Evolutionary conservation across 1,140 invertebrate species (phyloP).

Genomic region (Leptonema lineaticorne): DNA sequence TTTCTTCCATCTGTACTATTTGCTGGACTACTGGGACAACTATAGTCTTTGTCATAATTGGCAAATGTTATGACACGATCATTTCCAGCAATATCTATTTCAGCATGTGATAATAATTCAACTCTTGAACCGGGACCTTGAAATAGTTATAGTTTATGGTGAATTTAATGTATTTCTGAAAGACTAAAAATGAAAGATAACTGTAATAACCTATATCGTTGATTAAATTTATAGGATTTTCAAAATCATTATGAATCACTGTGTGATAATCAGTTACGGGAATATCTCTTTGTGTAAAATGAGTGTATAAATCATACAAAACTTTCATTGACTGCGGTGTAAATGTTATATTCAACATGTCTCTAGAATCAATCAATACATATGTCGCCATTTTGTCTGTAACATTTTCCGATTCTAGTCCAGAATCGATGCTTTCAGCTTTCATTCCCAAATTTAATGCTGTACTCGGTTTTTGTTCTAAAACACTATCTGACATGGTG

Average conservation of each 20-base stretch:
- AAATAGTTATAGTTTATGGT: too few species aligned
- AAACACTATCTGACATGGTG: constrained; percentile 16
- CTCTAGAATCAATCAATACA: constrained; percentile 66
- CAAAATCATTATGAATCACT: constrained; percentile 44
- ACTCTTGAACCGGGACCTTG: constrained; percentile 59
- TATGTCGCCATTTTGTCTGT: constrained; percentile 62
- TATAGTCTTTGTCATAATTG: constrained; percentile 61
- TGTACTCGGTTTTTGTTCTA: constrained; percentile 8
- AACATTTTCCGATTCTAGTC: constrained; percentile 52
- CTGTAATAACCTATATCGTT: constrained; percentile 57
- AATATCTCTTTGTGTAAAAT: constrained; percentile 54
- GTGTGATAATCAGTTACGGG: constrained; percentile 44
- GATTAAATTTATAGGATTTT: constrained; percentile 50
- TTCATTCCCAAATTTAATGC: constrained; percentile 38
- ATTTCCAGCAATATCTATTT: constrained; percentile 54
- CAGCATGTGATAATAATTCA: constrained; percentile 55
- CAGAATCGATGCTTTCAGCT: constrained; percentile 51
- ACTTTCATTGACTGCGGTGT: constrained; percentile 63
- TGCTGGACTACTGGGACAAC: constrained; percentile 62
- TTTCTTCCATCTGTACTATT: constrained; percentile 41
- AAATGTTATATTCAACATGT: constrained; percentile 69
- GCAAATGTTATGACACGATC: constrained; percentile 56
- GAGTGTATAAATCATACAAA: constrained; percentile 60
- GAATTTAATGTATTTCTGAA: neutral
- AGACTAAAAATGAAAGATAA: neutral